Evolutionary conservation across 2,797 vertebrate genomes (phyloP), one percentile per base, ranked within the genome.

Genomic region (Sternarchorhynchus goeldii): DNA sequence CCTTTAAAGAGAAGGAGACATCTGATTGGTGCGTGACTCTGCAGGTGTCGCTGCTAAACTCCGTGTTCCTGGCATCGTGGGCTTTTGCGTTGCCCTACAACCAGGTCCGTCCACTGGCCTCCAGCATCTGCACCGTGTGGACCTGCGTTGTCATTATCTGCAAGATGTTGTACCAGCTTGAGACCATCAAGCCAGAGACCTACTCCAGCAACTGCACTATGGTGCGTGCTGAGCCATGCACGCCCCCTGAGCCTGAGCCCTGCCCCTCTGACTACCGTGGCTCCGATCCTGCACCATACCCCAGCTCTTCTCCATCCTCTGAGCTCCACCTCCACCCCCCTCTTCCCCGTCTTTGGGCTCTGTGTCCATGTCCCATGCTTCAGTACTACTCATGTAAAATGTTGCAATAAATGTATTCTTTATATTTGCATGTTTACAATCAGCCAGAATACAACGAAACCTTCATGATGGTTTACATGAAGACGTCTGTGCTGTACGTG

Each of bases 131-230:
- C 89, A 95, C 95, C 53, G 95, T 99, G 81, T 99, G 97, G 98
- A 98, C 96, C 0, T 98, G 97, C 87, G 95, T 99, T 86, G 93
- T 99, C 90, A 95, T 98, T 76, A 90, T 98, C 86, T 99, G 97
- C 91, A 99, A 99, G 91, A 97, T 99, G 97, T 93, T 99, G 85
- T 99, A 98, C 92, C 98, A 99, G 90, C 95, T 99, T 56, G 84
- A 94, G 75, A 92, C 93, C 74, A 95, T 99, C 87, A 62, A 95
- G 16, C 95, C 95, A 3, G 2, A 25, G 2, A 79, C 50, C 5
- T 95, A 96, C 91, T 94, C 94, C 81, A 92, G 86, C 66, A 94
- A 88, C 80, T 99, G 97, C 89, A 72, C 85, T 25, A 81, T 89
- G 94, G 98, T 98, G 88, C 93, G 90, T 93, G 14, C 39, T 50